A percentile compares a stretch with the other conserved stretches of the same genome.
phyloP scores from a whole-genome alignment of 2,113 vertebrate genomes.

The Chelonoidis abingdonii region DNA sequence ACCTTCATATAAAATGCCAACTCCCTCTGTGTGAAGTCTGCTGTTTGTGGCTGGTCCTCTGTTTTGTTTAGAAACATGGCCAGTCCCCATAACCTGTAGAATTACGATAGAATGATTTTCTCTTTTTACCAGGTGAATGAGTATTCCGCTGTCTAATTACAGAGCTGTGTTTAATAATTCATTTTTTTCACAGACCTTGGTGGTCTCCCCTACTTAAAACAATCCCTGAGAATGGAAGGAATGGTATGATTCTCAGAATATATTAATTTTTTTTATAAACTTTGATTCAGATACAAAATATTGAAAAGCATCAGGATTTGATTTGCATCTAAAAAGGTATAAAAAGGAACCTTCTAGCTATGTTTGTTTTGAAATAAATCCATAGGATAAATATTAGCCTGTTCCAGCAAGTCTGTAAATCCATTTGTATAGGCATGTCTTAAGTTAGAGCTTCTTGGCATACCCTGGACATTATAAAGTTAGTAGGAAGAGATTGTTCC shows the following conservation, averaged over 20 bases:
- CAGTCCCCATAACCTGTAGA: not conserved
- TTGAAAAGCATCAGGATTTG: not conserved
- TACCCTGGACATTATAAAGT: not conserved
- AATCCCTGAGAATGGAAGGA: slow-evolving; percentile 13
- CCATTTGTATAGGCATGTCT: slow-evolving; percentile 11
- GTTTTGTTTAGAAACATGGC: slow-evolving; percentile 35
- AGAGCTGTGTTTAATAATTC: slow-evolving; percentile 35
- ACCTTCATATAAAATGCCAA: slow-evolving; percentile 40
- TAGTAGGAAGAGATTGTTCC: not conserved
- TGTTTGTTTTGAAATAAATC: slow-evolving; percentile 16
- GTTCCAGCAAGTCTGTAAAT: not conserved
- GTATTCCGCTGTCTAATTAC: slow-evolving; percentile 51
- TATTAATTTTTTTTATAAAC: slow-evolving; percentile 25
- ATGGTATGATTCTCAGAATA: not conserved
- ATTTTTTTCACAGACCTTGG: slow-evolving; percentile 21
- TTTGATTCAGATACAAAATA: not conserved
- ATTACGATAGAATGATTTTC: slow-evolving; percentile 31
- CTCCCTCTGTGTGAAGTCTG: not conserved
- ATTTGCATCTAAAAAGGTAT: slow-evolving; percentile 23
- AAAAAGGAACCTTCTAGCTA: slow-evolving; percentile 35
- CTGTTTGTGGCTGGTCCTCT: slow-evolving; percentile 49
- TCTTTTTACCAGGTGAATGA: not conserved
- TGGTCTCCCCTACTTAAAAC: not conserved
- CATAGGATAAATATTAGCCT: slow-evolving; percentile 6
- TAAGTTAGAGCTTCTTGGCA: slow-evolving; percentile 10